Base-by-base conservation (phyloP, 2,888 invertebrate genomes). In the Germaria angustata region DNA sequence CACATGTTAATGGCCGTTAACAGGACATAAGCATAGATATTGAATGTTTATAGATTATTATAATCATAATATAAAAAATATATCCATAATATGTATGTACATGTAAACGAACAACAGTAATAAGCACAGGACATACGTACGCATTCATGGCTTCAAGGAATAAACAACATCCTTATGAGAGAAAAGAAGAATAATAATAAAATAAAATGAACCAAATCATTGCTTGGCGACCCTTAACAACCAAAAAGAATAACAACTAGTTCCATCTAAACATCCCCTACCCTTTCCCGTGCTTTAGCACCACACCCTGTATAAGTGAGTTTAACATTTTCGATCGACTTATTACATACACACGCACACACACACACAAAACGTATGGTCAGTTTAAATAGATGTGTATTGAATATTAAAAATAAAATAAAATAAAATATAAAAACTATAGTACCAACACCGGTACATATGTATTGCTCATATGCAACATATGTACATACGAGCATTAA, bases 21-120 rank as follows among this genome's bases (percentile, higher is more conserved):
- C 84, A 82, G 84, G 85, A 85, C 86, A 86, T 87, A 87, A 82
- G 87, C 90, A 89, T 90, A 75, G 79, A 79, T 79, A 91, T 91
- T 91, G 90, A 91, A 90, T 91, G 90, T 90, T 91, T 91, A 91
- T 90, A 87, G 89, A 88, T 89, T 90, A 90, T 91, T 89, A 90
- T 71, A 76, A 77, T 69, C 68, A 77, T 63, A 28, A 59, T 51
- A 68, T 36, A 41, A 34, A 41, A 20, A 63, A 32, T 51, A 41
- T 11, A 61, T n/a, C n/a, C n/a, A n/a, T n/a, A n/a, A n/a, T n/a
- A n/a, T n/a, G n/a, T n/a, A n/a, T n/a, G n/a, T n/a, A 28, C 3
- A 28, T 28, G 6, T 28, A 28, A 3, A 28, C 3, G 34, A 69
- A 77, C 32, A 63, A 81, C 39, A 63, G 59, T 5, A 71, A 49